phyloP scores from a whole-genome alignment of 1,140 invertebrate species.

The Coelopa frigida region DNA sequence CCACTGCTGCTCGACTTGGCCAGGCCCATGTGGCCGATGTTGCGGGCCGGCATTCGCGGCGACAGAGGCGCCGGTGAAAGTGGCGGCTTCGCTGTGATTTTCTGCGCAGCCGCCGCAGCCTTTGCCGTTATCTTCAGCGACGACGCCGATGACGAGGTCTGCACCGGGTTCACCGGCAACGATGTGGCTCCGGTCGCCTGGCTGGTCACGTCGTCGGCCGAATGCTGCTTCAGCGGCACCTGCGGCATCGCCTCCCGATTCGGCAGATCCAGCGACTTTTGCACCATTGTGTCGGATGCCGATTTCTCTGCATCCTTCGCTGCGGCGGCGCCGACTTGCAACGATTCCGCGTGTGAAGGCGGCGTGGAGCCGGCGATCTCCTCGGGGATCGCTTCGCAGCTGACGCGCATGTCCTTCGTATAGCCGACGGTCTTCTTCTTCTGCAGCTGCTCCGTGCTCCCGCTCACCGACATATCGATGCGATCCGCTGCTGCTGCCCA shows the following conservation, averaged over 20 bases:
- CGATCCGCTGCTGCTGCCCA: constrained; percentile 2
- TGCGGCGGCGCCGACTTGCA: neutral
- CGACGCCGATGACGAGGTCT: constrained; percentile 21
- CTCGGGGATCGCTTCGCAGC: constrained; percentile 83
- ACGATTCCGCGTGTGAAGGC: constrained; percentile 18
- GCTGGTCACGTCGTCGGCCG: constrained; percentile 40
- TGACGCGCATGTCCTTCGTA: constrained; percentile 67
- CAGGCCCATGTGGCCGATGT: constrained; percentile 17
- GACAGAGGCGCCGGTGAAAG: constrained; percentile 23
- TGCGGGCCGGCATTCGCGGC: constrained; percentile 16
- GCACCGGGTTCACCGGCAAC: constrained; percentile 8
- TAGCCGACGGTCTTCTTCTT: constrained; percentile 57
- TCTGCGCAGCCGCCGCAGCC: constrained; percentile 5
- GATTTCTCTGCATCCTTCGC: neutral
- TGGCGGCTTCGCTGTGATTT: constrained; percentile 23
- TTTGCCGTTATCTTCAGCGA: constrained; percentile 23
- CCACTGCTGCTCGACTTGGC: constrained; percentile 48
- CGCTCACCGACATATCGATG: neutral
- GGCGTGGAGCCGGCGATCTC: constrained; percentile 57
- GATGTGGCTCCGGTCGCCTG: constrained; percentile 8
- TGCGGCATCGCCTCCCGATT: constrained; percentile 6
- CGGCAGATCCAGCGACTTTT: constrained; percentile 18
- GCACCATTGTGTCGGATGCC: neutral
- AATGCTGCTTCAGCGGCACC: constrained; percentile 40
- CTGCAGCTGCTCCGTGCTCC: constrained; percentile 36